Conservation (phyloP, 2,113 vertebrate species). For the Seriola dumerili region DNA sequence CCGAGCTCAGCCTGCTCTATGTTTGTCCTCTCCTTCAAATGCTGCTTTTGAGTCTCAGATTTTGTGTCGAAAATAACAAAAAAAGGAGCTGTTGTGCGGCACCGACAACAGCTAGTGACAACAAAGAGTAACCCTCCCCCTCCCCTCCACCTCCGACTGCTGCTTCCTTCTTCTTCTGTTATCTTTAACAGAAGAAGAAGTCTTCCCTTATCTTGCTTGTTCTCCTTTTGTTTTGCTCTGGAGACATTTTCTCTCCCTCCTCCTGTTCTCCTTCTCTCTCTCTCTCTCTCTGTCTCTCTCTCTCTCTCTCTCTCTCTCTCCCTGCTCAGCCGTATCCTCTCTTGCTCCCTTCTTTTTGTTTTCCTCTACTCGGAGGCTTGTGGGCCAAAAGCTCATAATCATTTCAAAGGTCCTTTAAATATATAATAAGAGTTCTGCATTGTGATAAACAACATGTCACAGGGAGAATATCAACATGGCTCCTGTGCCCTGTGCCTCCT, state of each 20-base stretch:
- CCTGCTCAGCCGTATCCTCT: slow-evolving; percentile 42
- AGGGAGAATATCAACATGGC: slow-evolving; percentile 67
- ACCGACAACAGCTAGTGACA: slow-evolving; percentile 54
- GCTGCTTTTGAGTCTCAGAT: slow-evolving; percentile 42
- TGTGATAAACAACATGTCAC: slow-evolving; percentile 83
- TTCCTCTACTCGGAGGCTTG: slow-evolving; percentile 64
- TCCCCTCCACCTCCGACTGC: slow-evolving; percentile 4
- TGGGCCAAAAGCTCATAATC: slow-evolving; percentile 84
- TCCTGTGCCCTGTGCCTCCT: not conserved
- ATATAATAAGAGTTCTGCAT: slow-evolving; percentile 82
- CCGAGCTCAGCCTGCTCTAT: slow-evolving; percentile 16
- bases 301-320: slow-evolving; percentile 29
- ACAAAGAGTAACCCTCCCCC: slow-evolving; percentile 29
- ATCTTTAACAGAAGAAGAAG: slow-evolving; percentile 25
- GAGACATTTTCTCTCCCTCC: slow-evolving; percentile 58
- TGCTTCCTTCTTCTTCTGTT: slow-evolving; percentile 57
- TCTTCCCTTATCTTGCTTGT: slow-evolving; percentile 76
- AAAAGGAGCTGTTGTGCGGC: slow-evolving; percentile 33
- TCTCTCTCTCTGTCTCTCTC: slow-evolving; percentile 32
- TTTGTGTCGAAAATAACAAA: slow-evolving; percentile 21
- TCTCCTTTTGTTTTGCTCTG: slow-evolving; percentile 79
- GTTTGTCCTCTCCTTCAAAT: slow-evolving; percentile 70
- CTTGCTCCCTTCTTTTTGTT: slow-evolving; percentile 58
- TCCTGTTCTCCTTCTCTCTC: slow-evolving; percentile 29
- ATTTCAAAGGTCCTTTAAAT: slow-evolving; percentile 86